Evolutionary conservation across 2,113 vertebrate species (phyloP).

Genomic region (Propithecus coquereli): DNA sequence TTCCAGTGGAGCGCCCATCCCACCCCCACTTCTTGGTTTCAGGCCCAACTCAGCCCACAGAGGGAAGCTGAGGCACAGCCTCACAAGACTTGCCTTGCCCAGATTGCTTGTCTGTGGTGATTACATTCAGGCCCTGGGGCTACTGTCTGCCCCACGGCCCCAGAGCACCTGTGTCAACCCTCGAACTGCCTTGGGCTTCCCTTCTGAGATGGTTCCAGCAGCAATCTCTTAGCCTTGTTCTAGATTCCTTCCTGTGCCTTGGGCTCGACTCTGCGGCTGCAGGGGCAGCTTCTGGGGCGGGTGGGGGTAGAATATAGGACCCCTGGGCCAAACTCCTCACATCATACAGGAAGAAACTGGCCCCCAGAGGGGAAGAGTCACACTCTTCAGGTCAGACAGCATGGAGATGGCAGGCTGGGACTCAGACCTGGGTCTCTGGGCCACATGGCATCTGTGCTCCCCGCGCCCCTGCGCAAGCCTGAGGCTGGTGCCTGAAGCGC

Average conservation of each 20-base stretch:
- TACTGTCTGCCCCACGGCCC: background rate
- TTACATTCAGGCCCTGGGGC: background rate
- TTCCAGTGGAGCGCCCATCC: background rate
- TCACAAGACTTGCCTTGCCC: background rate
- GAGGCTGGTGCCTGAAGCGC: fast-evolving
- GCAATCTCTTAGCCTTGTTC: background rate
- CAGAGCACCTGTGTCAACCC: background rate
- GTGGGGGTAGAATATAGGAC: background rate
- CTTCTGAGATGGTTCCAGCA: background rate
- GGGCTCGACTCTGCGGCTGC: background rate
- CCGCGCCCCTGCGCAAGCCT: background rate
- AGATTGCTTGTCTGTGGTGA: background rate
- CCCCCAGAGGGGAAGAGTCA: background rate
- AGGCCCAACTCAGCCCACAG: background rate
- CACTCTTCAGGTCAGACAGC: fast-evolving
- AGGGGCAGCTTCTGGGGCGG: background rate
- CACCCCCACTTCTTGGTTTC: background rate
- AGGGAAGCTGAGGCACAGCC: background rate
- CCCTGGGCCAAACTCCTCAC: background rate
- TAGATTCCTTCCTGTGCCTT: background rate
- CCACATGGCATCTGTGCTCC: too few species aligned
- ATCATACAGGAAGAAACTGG: background rate
- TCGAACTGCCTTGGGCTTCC: background rate
- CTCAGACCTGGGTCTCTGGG: background rate
- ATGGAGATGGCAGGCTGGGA: background rate